Percentiles rank a stretch among this genome's conserved stretches.
Conservation (phyloP, 2,888 invertebrate species). For the Scaptomyza parva region DNA sequence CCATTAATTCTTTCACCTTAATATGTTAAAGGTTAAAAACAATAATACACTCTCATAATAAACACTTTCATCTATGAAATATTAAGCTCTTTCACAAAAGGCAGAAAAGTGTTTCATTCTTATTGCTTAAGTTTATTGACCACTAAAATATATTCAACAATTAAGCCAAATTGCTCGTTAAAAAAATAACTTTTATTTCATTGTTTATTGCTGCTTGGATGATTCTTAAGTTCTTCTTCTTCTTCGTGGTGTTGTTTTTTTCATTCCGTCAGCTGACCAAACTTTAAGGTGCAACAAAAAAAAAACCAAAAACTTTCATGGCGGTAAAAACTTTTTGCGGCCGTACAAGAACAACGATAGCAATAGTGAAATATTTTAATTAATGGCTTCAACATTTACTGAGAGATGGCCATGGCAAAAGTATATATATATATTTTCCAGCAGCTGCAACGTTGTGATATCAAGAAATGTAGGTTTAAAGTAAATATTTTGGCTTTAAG, state of each 20-base stretch:
- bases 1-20: too few relatives aligned
- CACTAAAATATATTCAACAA: background rate
- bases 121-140: background rate
- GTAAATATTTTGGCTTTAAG: background rate
- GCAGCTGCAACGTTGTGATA: conserved; percentile 31
- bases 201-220: conserved; percentile 20
- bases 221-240: conserved; percentile 1
- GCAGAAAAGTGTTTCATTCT: background rate
- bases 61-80: too few relatives aligned
- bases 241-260: too few relatives aligned
- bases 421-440: background rate
- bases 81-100: too few relatives aligned
- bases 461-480: conserved; percentile 14
- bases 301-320: conserved; percentile 25
- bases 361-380: conserved; percentile 39
- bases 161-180: background rate
- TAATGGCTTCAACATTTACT: conserved; percentile 30
- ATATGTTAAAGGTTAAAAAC: too few relatives aligned
- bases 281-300: conserved; percentile 21
- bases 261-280: conserved; percentile 11
- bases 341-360: background rate
- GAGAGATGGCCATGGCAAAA: conserved; percentile 19
- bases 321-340: conserved; percentile 32
- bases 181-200: conserved; percentile 6
- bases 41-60: too few relatives aligned